Evolutionary conservation across 2,113 vertebrate genomes (phyloP).

Genomic region (Tricholaema leucomelas): DNA sequence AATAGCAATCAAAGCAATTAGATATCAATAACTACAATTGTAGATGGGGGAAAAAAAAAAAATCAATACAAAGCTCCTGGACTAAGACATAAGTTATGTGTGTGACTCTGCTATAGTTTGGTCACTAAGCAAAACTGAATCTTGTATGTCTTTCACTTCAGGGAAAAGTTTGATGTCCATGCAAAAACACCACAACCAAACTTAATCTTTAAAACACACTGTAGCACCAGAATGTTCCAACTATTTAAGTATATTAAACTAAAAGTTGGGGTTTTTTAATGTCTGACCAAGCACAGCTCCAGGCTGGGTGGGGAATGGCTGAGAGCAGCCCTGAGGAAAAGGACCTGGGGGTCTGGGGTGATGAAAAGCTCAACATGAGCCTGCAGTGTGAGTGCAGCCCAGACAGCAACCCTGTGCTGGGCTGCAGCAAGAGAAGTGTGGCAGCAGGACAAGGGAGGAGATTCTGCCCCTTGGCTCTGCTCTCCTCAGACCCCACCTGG

Average conservation of each 20-base stretch:
- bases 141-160: background rate
- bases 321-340: no score
- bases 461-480: no score
- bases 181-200: background rate
- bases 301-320: no score
- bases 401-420: no score
- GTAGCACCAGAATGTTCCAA: background rate
- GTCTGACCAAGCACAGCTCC: background rate
- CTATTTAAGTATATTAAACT: background rate
- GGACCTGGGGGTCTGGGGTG: no score
- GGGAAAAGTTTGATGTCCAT: background rate
- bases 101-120: background rate
- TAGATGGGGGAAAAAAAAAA: background rate
- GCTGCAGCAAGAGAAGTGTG: no score
- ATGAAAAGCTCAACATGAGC: no score
- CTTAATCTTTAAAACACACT: background rate
- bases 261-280: background rate
- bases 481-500: no score
- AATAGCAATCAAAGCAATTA: no score
- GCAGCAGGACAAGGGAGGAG: no score
- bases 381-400: no score
- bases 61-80: background rate
- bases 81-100: background rate
- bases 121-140: background rate
- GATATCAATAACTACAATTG: background rate